Evolutionary conservation across 1,140 invertebrate genomes (phyloP).

Genomic region (Pteromalus puparum): DNA sequence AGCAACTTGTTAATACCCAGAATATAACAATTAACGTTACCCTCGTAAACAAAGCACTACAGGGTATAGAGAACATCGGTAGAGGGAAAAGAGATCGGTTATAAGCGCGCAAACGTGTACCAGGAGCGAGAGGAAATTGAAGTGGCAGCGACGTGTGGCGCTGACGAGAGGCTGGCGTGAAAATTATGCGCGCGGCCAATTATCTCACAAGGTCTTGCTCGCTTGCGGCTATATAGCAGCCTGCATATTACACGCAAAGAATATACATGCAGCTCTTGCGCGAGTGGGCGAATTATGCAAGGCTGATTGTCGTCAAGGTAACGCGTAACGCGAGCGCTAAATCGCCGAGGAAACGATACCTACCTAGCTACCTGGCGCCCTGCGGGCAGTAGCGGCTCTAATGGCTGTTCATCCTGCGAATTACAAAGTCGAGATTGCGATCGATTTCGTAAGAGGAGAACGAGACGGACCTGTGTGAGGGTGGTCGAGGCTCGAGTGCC

Average conservation of each 20-base stretch:
- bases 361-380: too few species aligned
- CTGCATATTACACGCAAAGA: background rate
- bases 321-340: background rate
- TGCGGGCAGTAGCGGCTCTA: background rate
- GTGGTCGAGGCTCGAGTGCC: background rate
- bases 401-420: slow-evolving; percentile 4
- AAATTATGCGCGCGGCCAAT: background rate
- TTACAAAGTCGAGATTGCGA: slow-evolving; percentile 20
- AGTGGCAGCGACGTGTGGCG: background rate
- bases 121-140: background rate
- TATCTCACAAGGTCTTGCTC: background rate
- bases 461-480: background rate
- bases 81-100: too few species aligned
- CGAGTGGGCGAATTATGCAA: background rate
- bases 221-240: too few species aligned
- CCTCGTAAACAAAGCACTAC: too few species aligned
- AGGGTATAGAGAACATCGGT: too few species aligned
- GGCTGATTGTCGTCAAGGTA: background rate
- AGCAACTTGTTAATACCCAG: too few species aligned
- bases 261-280: background rate
- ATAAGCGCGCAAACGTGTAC: too few species aligned
- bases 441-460: slow-evolving; percentile 3
- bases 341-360: background rate
- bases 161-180: background rate
- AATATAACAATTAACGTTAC: too few species aligned